A percentile compares a stretch with the other conserved stretches of the same genome.
Evolutionary conservation across 64 coral and sea anemone genomes (phyloP).

Genomic region (Stichodactyla mertensii): DNA sequence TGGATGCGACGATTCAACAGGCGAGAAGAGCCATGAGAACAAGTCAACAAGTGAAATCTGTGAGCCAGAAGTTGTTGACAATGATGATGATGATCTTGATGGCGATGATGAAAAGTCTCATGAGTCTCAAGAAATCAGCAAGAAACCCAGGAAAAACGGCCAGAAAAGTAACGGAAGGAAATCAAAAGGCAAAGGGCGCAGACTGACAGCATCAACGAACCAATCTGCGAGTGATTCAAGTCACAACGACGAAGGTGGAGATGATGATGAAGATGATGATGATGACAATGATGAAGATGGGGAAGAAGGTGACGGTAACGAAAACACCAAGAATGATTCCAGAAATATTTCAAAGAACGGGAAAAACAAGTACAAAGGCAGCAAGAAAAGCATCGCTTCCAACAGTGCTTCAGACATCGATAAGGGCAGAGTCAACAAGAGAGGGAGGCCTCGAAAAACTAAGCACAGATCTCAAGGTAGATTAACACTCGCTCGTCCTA

Average conservation of each 20-base stretch:
- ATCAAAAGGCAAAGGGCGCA: background rate
- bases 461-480: background rate
- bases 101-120: background rate
- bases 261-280: conserved; percentile 18
- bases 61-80: background rate
- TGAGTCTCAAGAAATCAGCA: background rate
- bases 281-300: background rate
- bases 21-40: background rate
- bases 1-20: background rate
- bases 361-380: background rate
- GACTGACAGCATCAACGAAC: background rate
- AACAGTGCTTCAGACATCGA: background rate
- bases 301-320: background rate
- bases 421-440: background rate
- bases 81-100: background rate
- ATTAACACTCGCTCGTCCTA: background rate
- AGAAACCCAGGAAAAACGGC: background rate
- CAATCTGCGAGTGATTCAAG: background rate
- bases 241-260: background rate
- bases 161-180: background rate
- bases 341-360: background rate
- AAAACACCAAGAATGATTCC: background rate
- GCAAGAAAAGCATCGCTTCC: background rate
- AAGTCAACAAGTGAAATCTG: background rate
- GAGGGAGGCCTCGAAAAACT: background rate